Evolutionary conservation across 2,113 vertebrate species (phyloP).

Genomic region (Kryptolebias marmoratus): DNA sequence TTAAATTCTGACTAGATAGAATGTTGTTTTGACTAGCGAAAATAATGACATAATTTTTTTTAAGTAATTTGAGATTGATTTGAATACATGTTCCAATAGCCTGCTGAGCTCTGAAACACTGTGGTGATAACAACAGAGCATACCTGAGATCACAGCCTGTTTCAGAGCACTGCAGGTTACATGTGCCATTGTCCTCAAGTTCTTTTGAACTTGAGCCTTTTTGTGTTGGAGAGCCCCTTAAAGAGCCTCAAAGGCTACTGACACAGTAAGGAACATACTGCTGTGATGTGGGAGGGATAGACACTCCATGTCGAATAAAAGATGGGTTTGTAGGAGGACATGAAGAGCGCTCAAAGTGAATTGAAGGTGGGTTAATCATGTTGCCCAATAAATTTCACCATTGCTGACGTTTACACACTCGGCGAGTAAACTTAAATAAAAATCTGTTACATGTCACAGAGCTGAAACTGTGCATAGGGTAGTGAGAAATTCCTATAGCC

Average conservation of each 20-base stretch:
- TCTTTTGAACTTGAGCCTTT: constrained; percentile 73
- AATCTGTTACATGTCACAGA: not conserved
- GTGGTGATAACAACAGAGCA: not conserved
- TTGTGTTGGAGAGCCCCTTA: constrained; percentile 68
- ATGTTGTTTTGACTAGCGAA: no score
- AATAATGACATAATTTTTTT: no score
- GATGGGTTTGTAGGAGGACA: constrained; percentile 50
- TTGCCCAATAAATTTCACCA: not conserved
- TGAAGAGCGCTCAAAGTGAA: constrained; percentile 34
- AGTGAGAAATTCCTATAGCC: not conserved
- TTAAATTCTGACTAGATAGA: no score
- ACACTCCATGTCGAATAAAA: constrained; percentile 40
- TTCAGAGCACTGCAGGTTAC: constrained; percentile 10
- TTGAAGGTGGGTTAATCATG: constrained; percentile 40
- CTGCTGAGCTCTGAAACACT: not conserved
- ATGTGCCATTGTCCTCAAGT: constrained; percentile 54
- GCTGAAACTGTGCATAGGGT: not conserved
- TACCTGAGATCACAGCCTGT: constrained; percentile 30
- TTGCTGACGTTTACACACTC: not conserved
- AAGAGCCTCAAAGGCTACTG: constrained; percentile 67
- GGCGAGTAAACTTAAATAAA: not conserved
- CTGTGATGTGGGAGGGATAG: constrained; percentile 34
- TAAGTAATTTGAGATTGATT: no score
- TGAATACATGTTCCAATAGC: not conserved
- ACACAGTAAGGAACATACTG: constrained; percentile 16